Base-by-base conservation (phyloP, 2,888 invertebrate species). In the Hypomecis punctinalis region DNA sequence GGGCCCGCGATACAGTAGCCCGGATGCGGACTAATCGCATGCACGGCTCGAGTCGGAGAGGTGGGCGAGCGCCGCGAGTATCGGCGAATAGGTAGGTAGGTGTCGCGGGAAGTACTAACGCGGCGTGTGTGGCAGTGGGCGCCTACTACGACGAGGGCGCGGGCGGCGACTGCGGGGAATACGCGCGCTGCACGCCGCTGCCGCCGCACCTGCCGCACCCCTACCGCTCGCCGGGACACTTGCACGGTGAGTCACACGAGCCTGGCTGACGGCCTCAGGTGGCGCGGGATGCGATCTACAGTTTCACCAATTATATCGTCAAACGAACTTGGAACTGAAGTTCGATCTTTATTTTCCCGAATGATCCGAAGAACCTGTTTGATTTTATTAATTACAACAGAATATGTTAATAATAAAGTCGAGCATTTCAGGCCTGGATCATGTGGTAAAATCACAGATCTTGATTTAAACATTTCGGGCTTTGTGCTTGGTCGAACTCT, bases 71-170 rank as follows among this genome's bases (percentile, higher is more conserved):
- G 39, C 7, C 6, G 51, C 11, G 39, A 8, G 36, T 40, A 11
- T 61, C 46, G 52, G 55, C 51, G 59, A 55, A 11, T 48, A 55
- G 53, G 55, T 88, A 88, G 90, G 89, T 89, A 89, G 91, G 90
- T 86, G 77, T 64, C 73, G 68, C 68, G 73, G 68, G 74, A 70
- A 59, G 75, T 76, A 74, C 74, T 86, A 86, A 85, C 84, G 83
- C 82, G 86, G 86, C 88, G 87, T 89, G 89, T 90, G 89, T 90
- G 90, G 86, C 91, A 91, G 91, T 92, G 90, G 92, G 88, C 84
- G 89, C 90, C 77, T 93, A 91, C 91, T 93, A 91, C 90, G 91
- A 89, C 78, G 92, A 91, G 70, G 78, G 80, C 82, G 84, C 81
- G 76, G 62, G 33, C 62, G 52, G 52, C 45, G 88, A 88, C 86